These are phyloP conservation scores for Climacteris rufus DNA, from an alignment of 2,113 vertebrate genomes.

Conservation along the genomic window DNA sequence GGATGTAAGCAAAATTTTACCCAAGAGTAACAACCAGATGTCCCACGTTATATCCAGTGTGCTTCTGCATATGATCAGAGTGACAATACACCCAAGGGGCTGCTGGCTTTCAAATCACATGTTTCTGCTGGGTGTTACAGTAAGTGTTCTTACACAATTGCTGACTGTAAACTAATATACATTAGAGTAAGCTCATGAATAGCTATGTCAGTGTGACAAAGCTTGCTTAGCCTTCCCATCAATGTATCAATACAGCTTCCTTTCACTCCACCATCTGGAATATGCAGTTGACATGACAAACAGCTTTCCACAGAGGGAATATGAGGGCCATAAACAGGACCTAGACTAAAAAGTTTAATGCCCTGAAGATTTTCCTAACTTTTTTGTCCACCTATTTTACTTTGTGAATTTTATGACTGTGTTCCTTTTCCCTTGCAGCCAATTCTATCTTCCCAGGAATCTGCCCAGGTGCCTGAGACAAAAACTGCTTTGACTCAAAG, in stretches of 20 bases:
- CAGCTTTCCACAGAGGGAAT: not conserved
- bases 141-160: not conserved
- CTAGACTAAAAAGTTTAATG: not conserved
- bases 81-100: not conserved
- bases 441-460: not conserved
- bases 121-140: not conserved
- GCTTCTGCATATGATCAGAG: not conserved
- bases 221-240: not conserved
- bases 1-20: not conserved
- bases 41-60: not conserved
- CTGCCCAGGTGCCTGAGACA: not conserved
- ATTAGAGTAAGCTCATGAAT: not conserved
- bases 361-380: not conserved
- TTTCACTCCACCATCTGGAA: not conserved
- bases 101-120: not conserved
- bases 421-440: not conserved
- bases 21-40: not conserved
- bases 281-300: not conserved
- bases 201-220: not conserved
- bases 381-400: not conserved
- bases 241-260: not conserved
- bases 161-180: not conserved
- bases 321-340: not conserved
- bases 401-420: not conserved
- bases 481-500: too few species aligned